phyloP scores from a whole-genome alignment of 1,140 invertebrate genomes.

The Zaprionus vittiger region DNA sequence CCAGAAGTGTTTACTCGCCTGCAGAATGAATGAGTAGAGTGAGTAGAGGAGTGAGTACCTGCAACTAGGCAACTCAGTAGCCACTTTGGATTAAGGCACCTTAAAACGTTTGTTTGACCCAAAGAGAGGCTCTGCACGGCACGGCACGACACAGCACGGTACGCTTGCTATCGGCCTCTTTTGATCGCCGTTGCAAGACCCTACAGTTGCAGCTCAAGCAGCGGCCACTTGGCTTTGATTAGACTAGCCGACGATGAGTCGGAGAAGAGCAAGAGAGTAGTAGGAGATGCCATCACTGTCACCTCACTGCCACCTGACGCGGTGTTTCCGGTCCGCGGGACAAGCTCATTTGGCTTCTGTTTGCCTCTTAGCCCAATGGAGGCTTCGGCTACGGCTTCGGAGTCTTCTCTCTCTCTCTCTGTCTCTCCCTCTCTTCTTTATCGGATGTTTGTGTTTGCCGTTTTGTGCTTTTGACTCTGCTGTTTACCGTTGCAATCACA shows the following conservation, averaged over 20 bases:
- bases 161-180: slow-evolving; percentile 51
- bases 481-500: slow-evolving; percentile 68
- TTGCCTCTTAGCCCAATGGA: slow-evolving; percentile 43
- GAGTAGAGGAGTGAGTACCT: slow-evolving; percentile 27
- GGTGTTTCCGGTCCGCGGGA: slow-evolving; percentile 58
- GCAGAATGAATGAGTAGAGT: slow-evolving; percentile 39
- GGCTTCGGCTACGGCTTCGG: neutral
- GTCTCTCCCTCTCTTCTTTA: slow-evolving; percentile 11
- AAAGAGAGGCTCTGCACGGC: slow-evolving; percentile 42
- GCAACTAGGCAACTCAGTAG: slow-evolving; percentile 73
- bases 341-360: slow-evolving; percentile 83
- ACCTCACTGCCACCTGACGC: slow-evolving; percentile 1
- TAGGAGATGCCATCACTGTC: neutral
- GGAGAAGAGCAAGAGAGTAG: neutral
- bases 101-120: slow-evolving; percentile 72
- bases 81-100: slow-evolving; percentile 76
- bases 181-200: slow-evolving; percentile 64
- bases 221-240: slow-evolving; percentile 57
- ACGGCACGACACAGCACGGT: slow-evolving; percentile 13
- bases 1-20: slow-evolving; percentile 63
- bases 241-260: slow-evolving; percentile 29
- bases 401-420: neutral
- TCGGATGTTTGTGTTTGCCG: slow-evolving; percentile 78
- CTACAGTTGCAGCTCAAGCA: slow-evolving; percentile 77
- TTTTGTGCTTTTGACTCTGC: slow-evolving; percentile 65